A percentile compares a stretch with the other conserved stretches of the same genome.
These are phyloP conservation scores for Cyrtonyx montezumae DNA, from an alignment of 2,113 vertebrate species.

Conservation along the genomic window DNA sequence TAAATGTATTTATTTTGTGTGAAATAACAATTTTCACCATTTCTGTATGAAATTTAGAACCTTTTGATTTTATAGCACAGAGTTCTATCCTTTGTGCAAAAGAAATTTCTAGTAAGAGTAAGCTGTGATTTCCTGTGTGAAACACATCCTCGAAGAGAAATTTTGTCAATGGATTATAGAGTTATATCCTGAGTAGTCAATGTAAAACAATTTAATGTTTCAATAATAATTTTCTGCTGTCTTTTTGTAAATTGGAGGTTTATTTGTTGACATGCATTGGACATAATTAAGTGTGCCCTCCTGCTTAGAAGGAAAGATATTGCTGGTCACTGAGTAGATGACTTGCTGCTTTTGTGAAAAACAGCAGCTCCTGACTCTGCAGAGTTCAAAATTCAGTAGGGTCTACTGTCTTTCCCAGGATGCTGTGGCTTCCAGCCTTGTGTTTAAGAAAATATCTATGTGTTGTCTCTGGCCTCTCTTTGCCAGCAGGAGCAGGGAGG, in stretches of 20 bases:
- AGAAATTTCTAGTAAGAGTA: neutral
- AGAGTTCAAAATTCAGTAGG: neutral
- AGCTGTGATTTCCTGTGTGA: neutral
- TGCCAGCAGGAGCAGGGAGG: too few species aligned
- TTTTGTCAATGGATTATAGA: neutral
- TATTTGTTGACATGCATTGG: neutral
- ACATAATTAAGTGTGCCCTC: neutral
- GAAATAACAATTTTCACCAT: neutral
- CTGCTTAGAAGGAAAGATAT: neutral
- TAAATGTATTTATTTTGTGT: neutral
- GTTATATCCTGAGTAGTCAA: neutral
- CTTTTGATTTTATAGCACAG: neutral
- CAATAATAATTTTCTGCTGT: neutral
- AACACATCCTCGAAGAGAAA: neutral
- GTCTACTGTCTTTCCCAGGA: neutral
- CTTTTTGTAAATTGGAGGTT: neutral
- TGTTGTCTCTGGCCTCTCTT: neutral
- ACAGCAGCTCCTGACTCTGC: neutral
- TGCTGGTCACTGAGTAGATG: neutral
- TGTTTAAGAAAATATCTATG: neutral
- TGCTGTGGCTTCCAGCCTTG: rapidly evolving
- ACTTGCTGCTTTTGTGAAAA: neutral
- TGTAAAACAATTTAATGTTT: neutral
- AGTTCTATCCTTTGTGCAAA: neutral
- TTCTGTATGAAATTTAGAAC: neutral